Evolutionary conservation across 2,888 invertebrate species (phyloP), one percentile per base, ranked within the genome.

Genomic region (Amaurobius ferox): DNA sequence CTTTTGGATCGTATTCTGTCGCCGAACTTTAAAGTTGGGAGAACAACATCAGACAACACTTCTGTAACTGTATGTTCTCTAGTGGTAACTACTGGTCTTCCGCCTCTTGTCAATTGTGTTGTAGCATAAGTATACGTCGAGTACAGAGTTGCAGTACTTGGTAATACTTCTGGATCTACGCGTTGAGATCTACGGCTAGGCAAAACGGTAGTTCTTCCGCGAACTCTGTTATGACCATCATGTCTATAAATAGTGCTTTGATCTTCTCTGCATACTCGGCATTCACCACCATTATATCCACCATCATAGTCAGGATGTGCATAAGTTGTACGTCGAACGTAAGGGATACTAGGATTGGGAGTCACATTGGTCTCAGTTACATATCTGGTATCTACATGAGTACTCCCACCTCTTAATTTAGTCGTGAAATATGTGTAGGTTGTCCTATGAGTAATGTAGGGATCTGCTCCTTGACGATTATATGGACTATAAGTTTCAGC

Each of bases 371-470:
- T 88, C 23, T 88, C 87, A 6, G 87, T 88, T 1, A 88, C 85
- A 48, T 88, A 88, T 16, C 87, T 88, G 9, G 88, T 86, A 29
- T 88, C 87, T 13, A 89, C 83, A 23, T 87, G 86, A 1, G 88
- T 80, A 44, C 79, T 77, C n/a, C 88, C 88, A 30, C 87, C 88
- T 29, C 68, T 61, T 61, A 88, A 74, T 55, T 87, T 76, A 1
- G 89, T 89, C 1, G 89, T 89, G 67, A 89, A 90, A 39, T 90
- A 89, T 0, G 91, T 91, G 61, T 89, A 89, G 6, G 90, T 90
- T 26, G 89, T 88, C 80, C 89, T 92, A 88, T 88, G 92, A 90
- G 88, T 77, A 9, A 79, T 71, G 29, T 79, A 76, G 1, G 86
- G 76, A 35, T 79, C 70, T 23, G 48, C 48, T 28, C 70, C 62